Base-by-base conservation (phyloP, 2,888 invertebrate species). In the Cloeon dipterum region DNA sequence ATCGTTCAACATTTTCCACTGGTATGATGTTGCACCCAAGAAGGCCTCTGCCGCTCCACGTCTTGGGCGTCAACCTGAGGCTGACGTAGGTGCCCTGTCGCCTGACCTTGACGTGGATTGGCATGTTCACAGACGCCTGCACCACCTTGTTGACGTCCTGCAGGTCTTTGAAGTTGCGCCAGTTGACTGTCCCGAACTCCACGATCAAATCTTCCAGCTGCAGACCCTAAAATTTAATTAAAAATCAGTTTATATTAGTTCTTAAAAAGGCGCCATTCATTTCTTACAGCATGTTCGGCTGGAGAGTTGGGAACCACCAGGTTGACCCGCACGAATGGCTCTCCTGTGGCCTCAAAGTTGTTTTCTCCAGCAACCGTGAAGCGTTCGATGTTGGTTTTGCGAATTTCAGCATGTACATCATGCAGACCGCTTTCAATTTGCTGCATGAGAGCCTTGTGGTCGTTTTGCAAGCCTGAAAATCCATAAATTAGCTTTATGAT, bases 381-480 rank as follows among this genome's bases (percentile, higher is more conserved):
- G n/a, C n/a, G n/a, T n/a, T n/a, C n/a, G n/a, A n/a, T n/a, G n/a
- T n/a, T n/a, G n/a, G n/a, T n/a, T 3, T 46, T 42, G 26, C 47
- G 47, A 4, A 52, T 48, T 36, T 66, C 56, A 2, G 63, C 52
- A 46, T 76, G 73, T 2, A 76, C 61, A 41, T 67, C 65, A 40
- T 70, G 65, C 5, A 91, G 56, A 2, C 75, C 75, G 43, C 63
- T 59, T 52, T 91, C 89, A 45, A 94, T 89, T 50, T 71, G 65
- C 43, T 70, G 70, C 77, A 89, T 86, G 21, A 91, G 40, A 2
- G 60, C 64, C 53, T 78, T 83, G 51, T 83, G 75, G 56, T 94
- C 93, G 59, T 89, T 93, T 57, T 78, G 81, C 16, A 89, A 62
- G 52, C 75, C 83, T 83, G 49, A 17, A 49, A 36, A 20, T 33